These are phyloP conservation scores for Phasia obesa DNA, from an alignment of 2,888 invertebrate species.

Conservation along the genomic window DNA sequence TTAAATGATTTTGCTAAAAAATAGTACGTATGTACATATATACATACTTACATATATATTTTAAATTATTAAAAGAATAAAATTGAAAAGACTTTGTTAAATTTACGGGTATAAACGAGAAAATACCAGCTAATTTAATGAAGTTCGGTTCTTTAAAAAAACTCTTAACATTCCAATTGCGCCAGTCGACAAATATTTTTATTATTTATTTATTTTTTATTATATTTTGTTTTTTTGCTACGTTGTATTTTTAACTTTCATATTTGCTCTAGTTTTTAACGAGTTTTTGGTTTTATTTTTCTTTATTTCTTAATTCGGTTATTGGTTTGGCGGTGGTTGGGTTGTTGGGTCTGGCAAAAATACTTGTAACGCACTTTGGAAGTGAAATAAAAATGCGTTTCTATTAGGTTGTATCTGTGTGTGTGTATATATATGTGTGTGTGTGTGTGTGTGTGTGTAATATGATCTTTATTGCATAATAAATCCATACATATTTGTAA, in stretches of 20 bases:
- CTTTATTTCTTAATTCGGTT: conserved; percentile 28
- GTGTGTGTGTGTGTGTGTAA: conserved; percentile 19
- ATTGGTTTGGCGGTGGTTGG: conserved; percentile 17
- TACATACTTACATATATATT: neutral
- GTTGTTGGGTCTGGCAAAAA: conserved; percentile 45
- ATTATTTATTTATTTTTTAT: too few relatives aligned
- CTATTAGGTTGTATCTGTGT: neutral
- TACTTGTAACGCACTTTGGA: conserved; percentile 52
- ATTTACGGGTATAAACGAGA: neutral
- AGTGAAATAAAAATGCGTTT: conserved; percentile 37
- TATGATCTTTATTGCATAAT: conserved; percentile 70
- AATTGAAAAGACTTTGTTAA: neutral
- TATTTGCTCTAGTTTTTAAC: conserved; percentile 65
- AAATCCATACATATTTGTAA: conserved; percentile 44
- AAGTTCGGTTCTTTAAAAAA: conserved; percentile 26
- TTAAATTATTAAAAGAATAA: neutral
- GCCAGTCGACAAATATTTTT: neutral
- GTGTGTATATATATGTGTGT: neutral
- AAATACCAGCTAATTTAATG: too few relatives aligned
- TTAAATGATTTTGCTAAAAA: neutral
- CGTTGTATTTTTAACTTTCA: conserved; percentile 62
- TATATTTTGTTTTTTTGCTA: conserved; percentile 18
- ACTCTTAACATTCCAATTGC: conserved; percentile 25
- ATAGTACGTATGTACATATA: too few relatives aligned
- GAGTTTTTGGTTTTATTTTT: conserved; percentile 42